A percentile compares a stretch with the other conserved stretches of the same genome.
Conservation (phyloP, 2,888 invertebrate species). For the Carabus problematicus region DNA sequence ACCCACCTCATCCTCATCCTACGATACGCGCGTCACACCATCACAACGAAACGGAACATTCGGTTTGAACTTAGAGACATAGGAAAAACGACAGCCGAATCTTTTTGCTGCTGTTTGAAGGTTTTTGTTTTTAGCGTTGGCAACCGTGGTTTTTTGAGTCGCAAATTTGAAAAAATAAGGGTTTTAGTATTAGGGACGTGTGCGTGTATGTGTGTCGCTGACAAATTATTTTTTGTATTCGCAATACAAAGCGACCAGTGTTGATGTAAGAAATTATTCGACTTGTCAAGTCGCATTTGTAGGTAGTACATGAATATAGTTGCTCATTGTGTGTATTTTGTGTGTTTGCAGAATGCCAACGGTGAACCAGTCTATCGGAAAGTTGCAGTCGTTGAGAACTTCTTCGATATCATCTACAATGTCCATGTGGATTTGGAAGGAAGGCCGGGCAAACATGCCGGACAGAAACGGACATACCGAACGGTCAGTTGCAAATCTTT, state of each 20-base stretch:
- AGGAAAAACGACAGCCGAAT: too few relatives aligned
- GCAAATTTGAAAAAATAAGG: slow-evolving; percentile 26
- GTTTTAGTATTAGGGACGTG: slow-evolving; percentile 1
- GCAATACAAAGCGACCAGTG: neutral
- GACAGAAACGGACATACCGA: slow-evolving; percentile 94
- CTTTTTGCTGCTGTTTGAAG: slow-evolving; percentile 38
- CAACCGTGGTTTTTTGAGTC: slow-evolving; percentile 29
- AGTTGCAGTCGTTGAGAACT: slow-evolving; percentile 96
- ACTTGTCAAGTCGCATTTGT: too few relatives aligned
- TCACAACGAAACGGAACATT: neutral
- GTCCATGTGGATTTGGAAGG: slow-evolving; percentile 95
- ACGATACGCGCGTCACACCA: neutral
- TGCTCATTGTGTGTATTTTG: neutral
- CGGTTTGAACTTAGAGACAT: neutral
- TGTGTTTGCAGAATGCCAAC: slow-evolving; percentile 69
- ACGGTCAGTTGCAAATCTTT: slow-evolving; percentile 80
- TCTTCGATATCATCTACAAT: slow-evolving; percentile 95
- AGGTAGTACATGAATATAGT: too few relatives aligned
- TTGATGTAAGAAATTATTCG: slow-evolving; percentile 46
- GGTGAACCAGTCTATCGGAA: slow-evolving; percentile 84
- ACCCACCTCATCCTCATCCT: neutral
- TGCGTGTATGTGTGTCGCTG: neutral
- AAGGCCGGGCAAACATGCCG: slow-evolving; percentile 92
- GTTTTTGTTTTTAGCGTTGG: slow-evolving; percentile 23
- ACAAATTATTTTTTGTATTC: slow-evolving; percentile 2